phyloP scores from a whole-genome alignment of 2,113 vertebrate species.

The Vireo altiloquus region DNA sequence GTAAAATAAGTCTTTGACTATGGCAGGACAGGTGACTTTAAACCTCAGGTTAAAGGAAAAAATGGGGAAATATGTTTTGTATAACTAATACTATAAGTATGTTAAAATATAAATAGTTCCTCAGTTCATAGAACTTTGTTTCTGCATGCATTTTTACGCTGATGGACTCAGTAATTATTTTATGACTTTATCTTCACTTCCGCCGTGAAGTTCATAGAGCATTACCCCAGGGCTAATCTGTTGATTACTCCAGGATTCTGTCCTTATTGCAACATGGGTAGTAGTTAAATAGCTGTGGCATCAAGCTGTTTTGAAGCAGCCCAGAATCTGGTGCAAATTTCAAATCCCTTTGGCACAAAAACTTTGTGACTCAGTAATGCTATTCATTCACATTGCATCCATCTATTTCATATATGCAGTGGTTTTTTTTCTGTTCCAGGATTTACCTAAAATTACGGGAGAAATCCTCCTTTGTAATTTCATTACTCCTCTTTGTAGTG shows the following conservation, averaged over 20 bases:
- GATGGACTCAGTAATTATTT: neutral
- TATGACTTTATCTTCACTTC: neutral
- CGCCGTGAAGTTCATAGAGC: neutral
- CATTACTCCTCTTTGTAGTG: neutral
- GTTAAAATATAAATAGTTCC: neutral
- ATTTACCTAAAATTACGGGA: neutral
- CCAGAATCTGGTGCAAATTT: neutral
- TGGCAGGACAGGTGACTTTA: neutral
- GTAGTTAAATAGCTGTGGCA: neutral
- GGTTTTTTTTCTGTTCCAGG: neutral
- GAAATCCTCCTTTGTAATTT: neutral
- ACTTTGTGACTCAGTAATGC: neutral
- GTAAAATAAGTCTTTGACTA: neutral
- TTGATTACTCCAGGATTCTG: neutral
- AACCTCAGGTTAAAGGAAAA: neutral
- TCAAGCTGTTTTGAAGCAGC: neutral
- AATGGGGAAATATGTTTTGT: neutral
- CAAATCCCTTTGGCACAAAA: neutral
- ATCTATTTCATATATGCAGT: neutral
- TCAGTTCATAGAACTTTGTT: neutral
- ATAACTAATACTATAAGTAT: neutral
- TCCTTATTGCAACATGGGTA: neutral
- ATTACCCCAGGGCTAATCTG: neutral
- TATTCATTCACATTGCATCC: neutral
- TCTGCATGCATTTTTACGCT: neutral